These are phyloP conservation scores for Drosophila prosaltans DNA, from an alignment of 1,140 invertebrate species.

Conservation along the genomic window DNA sequence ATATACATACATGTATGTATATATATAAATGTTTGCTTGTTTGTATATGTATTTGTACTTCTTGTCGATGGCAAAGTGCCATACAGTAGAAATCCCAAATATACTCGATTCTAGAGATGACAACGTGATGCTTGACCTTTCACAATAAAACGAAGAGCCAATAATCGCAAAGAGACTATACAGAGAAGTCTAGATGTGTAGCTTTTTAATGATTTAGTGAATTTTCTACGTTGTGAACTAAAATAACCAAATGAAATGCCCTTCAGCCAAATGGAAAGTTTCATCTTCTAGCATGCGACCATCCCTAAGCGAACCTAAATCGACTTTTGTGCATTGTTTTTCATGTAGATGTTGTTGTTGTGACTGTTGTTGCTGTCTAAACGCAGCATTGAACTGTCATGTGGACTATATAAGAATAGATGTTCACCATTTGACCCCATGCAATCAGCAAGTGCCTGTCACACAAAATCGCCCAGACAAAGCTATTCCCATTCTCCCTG, in stretches of 20 bases:
- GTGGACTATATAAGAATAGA: conserved; percentile 33
- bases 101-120: neutral
- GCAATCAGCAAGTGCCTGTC: conserved; percentile 39
- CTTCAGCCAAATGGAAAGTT: neutral
- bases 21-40: neutral
- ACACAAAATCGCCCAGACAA: conserved; percentile 15
- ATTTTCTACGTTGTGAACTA: no score
- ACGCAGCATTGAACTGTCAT: conserved; percentile 42
- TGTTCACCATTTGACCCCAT: conserved; percentile 48
- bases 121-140: conserved; percentile 1
- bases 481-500: neutral
- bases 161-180: no score
- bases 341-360: conserved; percentile 12
- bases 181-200: no score
- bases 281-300: neutral
- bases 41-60: neutral
- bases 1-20: neutral
- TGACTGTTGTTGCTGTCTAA: conserved; percentile 26
- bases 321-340: conserved; percentile 41
- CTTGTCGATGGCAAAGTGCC: conserved; percentile 14
- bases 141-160: neutral
- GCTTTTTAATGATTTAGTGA: no score
- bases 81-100: neutral
- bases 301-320: conserved; percentile 3
- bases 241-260: neutral